Evolutionary conservation across 2,888 invertebrate species (phyloP).

Genomic region (Barypeithes pellucidus): DNA sequence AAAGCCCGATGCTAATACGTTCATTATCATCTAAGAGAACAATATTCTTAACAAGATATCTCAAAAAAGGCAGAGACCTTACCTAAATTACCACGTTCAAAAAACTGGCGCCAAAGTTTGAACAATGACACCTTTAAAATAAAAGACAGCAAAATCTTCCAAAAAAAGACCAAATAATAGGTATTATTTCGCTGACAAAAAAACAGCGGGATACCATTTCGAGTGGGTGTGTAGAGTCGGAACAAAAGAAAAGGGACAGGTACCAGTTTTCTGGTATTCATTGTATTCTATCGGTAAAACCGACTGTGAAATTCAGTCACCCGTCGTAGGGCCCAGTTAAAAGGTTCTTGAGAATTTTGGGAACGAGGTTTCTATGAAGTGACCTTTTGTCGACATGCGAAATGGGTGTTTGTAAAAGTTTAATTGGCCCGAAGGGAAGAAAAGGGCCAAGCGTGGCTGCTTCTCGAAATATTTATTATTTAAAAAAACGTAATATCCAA

Average conservation of each 20-base stretch:
- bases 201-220: constrained; percentile 40
- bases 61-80: too few relatives aligned
- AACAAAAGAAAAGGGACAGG: constrained; percentile 43
- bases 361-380: constrained; percentile 37
- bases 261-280: constrained; percentile 33
- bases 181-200: constrained; percentile 39
- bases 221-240: constrained; percentile 40
- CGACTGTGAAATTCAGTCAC: constrained; percentile 45
- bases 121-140: constrained; percentile 30
- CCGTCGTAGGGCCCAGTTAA: constrained; percentile 16
- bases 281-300: constrained; percentile 6
- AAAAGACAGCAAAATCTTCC: constrained; percentile 20
- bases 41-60: too few relatives aligned
- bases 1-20: not conserved
- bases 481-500: too few relatives aligned
- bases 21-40: constrained; percentile 10
- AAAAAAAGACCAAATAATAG: constrained; percentile 35
- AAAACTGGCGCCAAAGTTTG: constrained; percentile 25
- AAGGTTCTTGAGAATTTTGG: constrained; percentile 26
- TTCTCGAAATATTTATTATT: not conserved
- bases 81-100: too few relatives aligned
- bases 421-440: constrained; percentile 12
- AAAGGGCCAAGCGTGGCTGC: not conserved
- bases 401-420: constrained; percentile 35
- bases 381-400: constrained; percentile 2